Base-by-base conservation (phyloP, 92 coral and sea anemone species). In the Galaxea fascicularis region DNA sequence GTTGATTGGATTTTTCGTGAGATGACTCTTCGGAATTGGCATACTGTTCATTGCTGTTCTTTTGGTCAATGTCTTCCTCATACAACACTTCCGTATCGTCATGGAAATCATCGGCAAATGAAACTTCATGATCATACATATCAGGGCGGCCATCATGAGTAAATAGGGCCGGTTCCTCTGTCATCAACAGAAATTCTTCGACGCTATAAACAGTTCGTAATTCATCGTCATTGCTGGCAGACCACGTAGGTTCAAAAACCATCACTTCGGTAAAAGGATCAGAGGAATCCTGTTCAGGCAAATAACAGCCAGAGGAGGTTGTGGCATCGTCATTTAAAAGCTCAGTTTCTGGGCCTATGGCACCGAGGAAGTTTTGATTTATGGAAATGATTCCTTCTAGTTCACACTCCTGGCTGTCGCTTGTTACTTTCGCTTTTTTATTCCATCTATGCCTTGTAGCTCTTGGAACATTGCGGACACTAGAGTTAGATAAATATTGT, bases 361-460 rank as follows among this genome's bases (percentile, higher is more conserved):
- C n/a, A n/a, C n/a, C n/a, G n/a, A n/a, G n/a, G n/a, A n/a, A n/a
- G n/a, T n/a, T n/a, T n/a, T n/a, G n/a, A n/a, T n/a, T n/a, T n/a
- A n/a, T n/a, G 22, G 18, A 57, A 14, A 16, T 14, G 22, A 45
- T 21, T 60, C 71, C 44, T 25, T 27, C 67, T n/a, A 6, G 41
- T 35, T 35, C 41, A 2, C 3, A 6, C 41, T 35, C 41, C 41
- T 35, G 8, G 11, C 8, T 11, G 58, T 45, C 10, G 10, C 5
- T 73, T 12, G 28, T 4, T n/a, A n/a, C n/a, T n/a, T n/a, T n/a
- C n/a, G 16, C 16, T 73, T 49, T 76, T 35, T 57, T 76, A 4
- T 31, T 8, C 82, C 82, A 76, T 76, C 70, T 76, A 24, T 76
- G 20, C 31, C n/a, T 76, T 30, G 82, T 76, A 58, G 69, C 58